Base-by-base conservation (phyloP, 2,797 vertebrate genomes). In the Xiphophorus birchmanni region DNA sequence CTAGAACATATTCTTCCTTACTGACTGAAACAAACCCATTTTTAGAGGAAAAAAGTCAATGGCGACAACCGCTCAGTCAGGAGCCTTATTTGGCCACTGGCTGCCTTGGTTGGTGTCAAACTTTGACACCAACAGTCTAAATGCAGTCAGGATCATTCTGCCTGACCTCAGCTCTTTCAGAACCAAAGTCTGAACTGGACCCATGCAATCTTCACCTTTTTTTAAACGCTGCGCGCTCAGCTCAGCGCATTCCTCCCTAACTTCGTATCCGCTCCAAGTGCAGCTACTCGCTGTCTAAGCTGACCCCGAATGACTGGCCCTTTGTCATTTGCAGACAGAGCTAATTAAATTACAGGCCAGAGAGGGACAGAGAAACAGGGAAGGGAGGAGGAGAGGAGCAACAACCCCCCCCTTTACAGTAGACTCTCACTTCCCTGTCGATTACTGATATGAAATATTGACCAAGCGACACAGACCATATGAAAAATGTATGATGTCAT, bases 401-500 rank as follows among this genome's bases (percentile, higher is more conserved):
- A 72, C 81, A 82, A 35, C 65, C 79, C 42, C 42, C 42, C 42
- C 23, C 26, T 72, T 83, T 75, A 80, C 73, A 69, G 77, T 80
- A 77, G 79, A 83, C 86, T 77, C 87, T 54, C 74, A 48, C 83
- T n/a, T 29, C 23, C 56, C 83, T 85, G 91, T 93, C 93, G 80
- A 93, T 94, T 91, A 52, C 58, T 87, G 11, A 84, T 82, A 95
- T 95, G 78, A 94, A 95, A 93, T 94, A 95, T 95, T 93, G 91
- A 95, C 80, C 1, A 18, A 77, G 75, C 74, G 45, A 63, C 26
- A 29, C 83, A 88, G 91, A 87, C 88, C 82, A 88, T 81, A 94
- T 95, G 88, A 95, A 95, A 95, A 93, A 94, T 95, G 90, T 76
- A 95, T 92, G 91, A 92, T 86, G 86, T 91, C 90, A 92, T 29